These are phyloP conservation scores for Apodemus agrarius DNA, from an alignment of 2,797 vertebrate genomes.

Conservation along the genomic window DNA sequence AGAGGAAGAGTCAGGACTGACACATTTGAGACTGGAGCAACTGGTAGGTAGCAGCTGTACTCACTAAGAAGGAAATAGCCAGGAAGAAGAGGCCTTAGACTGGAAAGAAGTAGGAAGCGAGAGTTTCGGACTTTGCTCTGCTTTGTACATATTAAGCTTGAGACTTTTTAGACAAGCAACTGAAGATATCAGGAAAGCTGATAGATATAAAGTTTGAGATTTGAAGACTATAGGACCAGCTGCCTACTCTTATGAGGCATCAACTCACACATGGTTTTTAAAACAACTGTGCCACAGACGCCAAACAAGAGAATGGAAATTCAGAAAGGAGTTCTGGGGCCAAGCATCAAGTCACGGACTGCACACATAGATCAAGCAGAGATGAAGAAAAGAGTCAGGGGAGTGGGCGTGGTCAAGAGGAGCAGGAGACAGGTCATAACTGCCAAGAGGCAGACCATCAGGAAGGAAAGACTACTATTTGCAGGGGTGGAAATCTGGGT, in stretches of 20 bases:
- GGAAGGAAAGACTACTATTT: background rate
- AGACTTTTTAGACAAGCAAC: constrained; percentile 28
- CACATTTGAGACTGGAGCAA: background rate
- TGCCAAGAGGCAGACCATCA: background rate
- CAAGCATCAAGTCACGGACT: background rate
- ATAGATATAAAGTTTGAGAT: constrained; percentile 6
- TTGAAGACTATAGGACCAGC: constrained; percentile 16
- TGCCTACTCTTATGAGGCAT: constrained; percentile 23
- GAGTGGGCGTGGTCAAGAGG: background rate
- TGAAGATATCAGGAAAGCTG: constrained; percentile 3
- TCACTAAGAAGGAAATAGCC: background rate
- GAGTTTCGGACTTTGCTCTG: background rate
- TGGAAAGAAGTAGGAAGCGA: background rate
- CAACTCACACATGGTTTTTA: constrained; percentile 11
- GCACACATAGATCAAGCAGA: background rate
- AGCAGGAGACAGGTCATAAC: background rate
- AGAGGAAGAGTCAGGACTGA: constrained; percentile 32
- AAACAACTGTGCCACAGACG: constrained; percentile 16
- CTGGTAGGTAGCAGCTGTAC: background rate
- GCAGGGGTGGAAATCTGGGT: background rate
- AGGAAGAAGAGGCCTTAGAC: background rate
- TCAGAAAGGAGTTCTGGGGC: background rate
- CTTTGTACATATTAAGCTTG: background rate
- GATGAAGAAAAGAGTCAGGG: background rate
- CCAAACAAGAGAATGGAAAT: constrained; percentile 34